These are phyloP conservation scores for Danionella dracula DNA, from an alignment of 2,797 vertebrate genomes.

Conservation along the genomic window DNA sequence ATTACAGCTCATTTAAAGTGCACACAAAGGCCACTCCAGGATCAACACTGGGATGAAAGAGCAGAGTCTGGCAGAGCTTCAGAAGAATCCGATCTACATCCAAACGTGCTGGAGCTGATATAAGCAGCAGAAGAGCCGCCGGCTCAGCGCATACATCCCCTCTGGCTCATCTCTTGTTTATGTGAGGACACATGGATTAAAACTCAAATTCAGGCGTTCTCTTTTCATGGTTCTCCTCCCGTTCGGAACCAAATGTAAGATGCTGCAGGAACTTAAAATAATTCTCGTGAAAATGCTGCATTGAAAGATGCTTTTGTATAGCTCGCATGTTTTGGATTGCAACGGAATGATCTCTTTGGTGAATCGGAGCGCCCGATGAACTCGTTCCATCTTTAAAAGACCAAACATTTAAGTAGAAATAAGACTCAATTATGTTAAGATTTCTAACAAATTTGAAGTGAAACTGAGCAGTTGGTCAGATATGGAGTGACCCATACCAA, in stretches of 20 bases:
- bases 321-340: neutral
- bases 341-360: too few species aligned
- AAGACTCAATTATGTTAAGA: too few species aligned
- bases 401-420: too few species aligned
- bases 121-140: constrained; percentile 26
- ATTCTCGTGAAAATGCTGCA: neutral
- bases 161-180: neutral
- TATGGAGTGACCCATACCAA: too few species aligned
- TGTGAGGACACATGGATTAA: constrained; percentile 4
- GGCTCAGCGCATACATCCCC: constrained; percentile 27
- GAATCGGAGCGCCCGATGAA: too few species aligned
- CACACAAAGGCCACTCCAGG: constrained; percentile 40
- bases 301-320: neutral
- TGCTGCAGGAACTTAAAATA: too few species aligned
- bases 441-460: too few species aligned
- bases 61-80: constrained; percentile 32
- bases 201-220: neutral
- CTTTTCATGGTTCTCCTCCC: neutral
- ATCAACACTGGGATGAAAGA: constrained; percentile 40
- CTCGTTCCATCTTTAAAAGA: too few species aligned
- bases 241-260: too few species aligned
- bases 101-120: constrained; percentile 33
- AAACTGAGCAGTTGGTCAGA: too few species aligned
- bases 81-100: constrained; percentile 36
- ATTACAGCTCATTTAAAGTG: constrained; percentile 42